Conservation (phyloP, 2,113 vertebrate species). For the Petrocephalus microphthalmus region DNA sequence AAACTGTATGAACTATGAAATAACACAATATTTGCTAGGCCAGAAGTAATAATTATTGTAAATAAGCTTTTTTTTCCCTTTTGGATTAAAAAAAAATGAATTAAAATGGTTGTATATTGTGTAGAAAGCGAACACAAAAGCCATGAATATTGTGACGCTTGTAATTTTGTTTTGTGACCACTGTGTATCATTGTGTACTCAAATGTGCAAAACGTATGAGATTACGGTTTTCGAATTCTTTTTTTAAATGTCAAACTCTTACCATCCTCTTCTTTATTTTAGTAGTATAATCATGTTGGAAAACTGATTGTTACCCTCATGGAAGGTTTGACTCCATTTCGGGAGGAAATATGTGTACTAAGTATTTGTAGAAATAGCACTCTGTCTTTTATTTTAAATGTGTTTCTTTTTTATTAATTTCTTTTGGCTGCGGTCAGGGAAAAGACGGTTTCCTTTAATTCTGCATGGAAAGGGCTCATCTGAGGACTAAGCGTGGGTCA, state of each 20-base stretch:
- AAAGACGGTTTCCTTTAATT: conserved; percentile 24
- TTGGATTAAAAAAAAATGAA: conserved; percentile 72
- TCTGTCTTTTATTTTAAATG: conserved; percentile 15
- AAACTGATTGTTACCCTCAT: conserved; percentile 46
- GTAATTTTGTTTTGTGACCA: conserved; percentile 93
- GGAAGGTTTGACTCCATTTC: conserved; percentile 38
- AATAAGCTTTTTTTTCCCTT: conserved; percentile 78
- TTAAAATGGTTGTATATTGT: conserved; percentile 82
- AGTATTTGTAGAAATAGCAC: conserved; percentile 7
- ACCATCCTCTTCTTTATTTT: conserved; percentile 49
- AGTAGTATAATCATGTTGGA: conserved; percentile 49
- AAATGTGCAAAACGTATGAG: conserved; percentile 83
- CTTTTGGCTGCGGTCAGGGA: conserved; percentile 28
- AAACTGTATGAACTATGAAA: conserved; percentile 61
- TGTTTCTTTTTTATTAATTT: conserved; percentile 3
- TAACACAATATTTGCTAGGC: conserved; percentile 66
- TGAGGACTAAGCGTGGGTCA: neutral
- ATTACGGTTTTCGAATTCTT: conserved; percentile 47
- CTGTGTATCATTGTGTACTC: conserved; percentile 83
- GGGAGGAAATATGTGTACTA: conserved; percentile 29
- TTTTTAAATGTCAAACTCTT: conserved; percentile 44
- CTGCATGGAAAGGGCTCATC: neutral
- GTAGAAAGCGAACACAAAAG: conserved; percentile 86
- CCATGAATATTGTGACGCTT: conserved; percentile 95
- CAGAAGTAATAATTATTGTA: conserved; percentile 80